Percentiles rank a stretch among this genome's conserved stretches.
phyloP scores from a whole-genome alignment of 1,140 invertebrate species.

The Neuroterus valhalla region DNA sequence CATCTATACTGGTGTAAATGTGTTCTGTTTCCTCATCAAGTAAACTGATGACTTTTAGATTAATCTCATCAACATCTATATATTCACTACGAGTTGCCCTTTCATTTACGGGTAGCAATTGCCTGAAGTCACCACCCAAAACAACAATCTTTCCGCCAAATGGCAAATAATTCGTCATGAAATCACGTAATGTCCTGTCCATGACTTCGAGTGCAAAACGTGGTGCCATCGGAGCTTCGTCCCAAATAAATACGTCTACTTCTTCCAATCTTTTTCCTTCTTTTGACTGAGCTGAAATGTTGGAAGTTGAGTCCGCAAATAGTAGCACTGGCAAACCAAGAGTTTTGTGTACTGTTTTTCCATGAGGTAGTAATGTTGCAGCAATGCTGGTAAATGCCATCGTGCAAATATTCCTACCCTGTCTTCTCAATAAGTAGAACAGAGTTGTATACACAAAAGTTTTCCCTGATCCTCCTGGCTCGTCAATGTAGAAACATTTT shows the following conservation, averaged over 20 bases:
- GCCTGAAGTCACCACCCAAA: slow-evolving; percentile 8
- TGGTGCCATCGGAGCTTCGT: slow-evolving; percentile 57
- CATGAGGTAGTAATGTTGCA: slow-evolving; percentile 48
- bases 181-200: slow-evolving; percentile 44
- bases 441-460: slow-evolving; percentile 37
- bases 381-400: slow-evolving; percentile 44
- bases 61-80: too few relatives aligned
- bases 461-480: slow-evolving; percentile 34
- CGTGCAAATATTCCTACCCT: background rate
- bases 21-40: background rate
- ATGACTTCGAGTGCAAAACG: slow-evolving; percentile 44
- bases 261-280: slow-evolving; percentile 34
- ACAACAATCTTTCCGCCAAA: slow-evolving; percentile 59
- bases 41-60: background rate
- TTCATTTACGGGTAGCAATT: slow-evolving; percentile 50
- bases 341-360: slow-evolving; percentile 49
- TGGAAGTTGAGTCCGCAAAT: slow-evolving; percentile 38
- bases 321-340: slow-evolving; percentile 40
- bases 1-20: background rate
- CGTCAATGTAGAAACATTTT: slow-evolving; percentile 33
- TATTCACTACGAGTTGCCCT: too few relatives aligned
- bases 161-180: slow-evolving; percentile 38
- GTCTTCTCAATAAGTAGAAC: background rate
- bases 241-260: slow-evolving; percentile 51
- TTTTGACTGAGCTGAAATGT: slow-evolving; percentile 56